Evolutionary conservation across 2,888 invertebrate genomes (phyloP), one percentile per base, ranked within the genome.

Genomic region (Xestia ashworthii): DNA sequence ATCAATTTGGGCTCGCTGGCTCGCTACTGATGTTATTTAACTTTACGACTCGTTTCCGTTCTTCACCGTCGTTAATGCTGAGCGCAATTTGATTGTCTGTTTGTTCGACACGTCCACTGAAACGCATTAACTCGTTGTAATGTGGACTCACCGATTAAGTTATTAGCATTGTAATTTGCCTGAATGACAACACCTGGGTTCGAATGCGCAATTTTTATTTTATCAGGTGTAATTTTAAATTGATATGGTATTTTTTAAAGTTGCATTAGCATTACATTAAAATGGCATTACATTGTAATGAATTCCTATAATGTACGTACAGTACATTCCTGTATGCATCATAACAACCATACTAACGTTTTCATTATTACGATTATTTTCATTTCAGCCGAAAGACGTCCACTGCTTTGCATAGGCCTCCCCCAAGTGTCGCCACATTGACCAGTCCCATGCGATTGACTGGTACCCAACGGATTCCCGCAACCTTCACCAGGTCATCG

Each of bases 1-100:
- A 68, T 90, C 91, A 92, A 92, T 92, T 92, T 92, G 91, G 89
- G 89, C 83, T 88, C 88, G 89, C 85, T 85, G 82, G 89, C 85
- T 90, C 84, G 76, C 62, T 70, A 75, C 82, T 75, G 80, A 80
- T 82, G 82, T 62, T 78, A 74, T 80, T 84, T 84, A 87, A 86
- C 82, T 90, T 91, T 91, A 92, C 89, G 90, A 89, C 82, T 83
- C 83, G 87, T 89, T 90, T 92, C 92, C 92, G 90, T 55, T 76
- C 66, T 6, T n/a, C 32, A 3, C 12, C 22, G 16, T 80, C 82
- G 80, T 86, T 86, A 87, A 74, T 74, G 48, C 62, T 87, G 64
- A 82, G 65, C 65, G 68, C 69, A 69, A 82, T 85, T 67, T 87
- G 78, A 87, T 87, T 84, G 72, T 81, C 77, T 83, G 73, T 82